These are phyloP conservation scores for Drosophila navojoa DNA, from an alignment of 1,140 invertebrate genomes.

Conservation along the genomic window DNA sequence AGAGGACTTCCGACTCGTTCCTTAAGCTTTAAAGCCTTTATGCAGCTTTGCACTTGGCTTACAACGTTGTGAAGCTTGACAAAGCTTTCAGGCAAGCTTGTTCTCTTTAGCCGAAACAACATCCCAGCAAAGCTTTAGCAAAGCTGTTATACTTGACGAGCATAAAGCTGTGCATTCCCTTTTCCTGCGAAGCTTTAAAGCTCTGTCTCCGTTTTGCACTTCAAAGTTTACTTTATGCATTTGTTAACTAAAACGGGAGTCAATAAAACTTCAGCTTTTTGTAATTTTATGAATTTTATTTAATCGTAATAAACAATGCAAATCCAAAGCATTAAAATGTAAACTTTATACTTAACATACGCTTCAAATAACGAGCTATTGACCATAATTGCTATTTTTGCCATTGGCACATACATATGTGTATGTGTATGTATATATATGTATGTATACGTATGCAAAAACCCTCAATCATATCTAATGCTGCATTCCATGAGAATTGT, in stretches of 20 bases:
- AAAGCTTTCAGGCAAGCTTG: too few relatives aligned
- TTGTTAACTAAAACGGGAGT: too few relatives aligned
- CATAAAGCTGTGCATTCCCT: neutral
- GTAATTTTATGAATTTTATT: constrained; percentile 43
- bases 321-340: constrained; percentile 78
- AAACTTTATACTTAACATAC: constrained; percentile 39
- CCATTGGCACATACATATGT: constrained; percentile 4
- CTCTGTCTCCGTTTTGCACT: neutral
- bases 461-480: constrained; percentile 20
- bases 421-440: constrained; percentile 1
- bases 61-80: neutral
- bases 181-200: neutral
- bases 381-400: constrained; percentile 22
- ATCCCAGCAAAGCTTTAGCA: neutral
- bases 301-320: constrained; percentile 71
- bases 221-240: constrained; percentile 1
- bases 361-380: constrained; percentile 26
- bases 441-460: constrained; percentile 6
- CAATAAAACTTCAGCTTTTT: neutral
- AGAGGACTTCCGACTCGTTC: neutral
- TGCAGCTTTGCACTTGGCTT: too few relatives aligned
- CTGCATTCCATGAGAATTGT: constrained; percentile 46
- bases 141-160: neutral
- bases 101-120: too few relatives aligned
- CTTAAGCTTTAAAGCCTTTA: neutral